Conservation (phyloP, 1,140 invertebrate species). For the Solenopsis invicta region DNA sequence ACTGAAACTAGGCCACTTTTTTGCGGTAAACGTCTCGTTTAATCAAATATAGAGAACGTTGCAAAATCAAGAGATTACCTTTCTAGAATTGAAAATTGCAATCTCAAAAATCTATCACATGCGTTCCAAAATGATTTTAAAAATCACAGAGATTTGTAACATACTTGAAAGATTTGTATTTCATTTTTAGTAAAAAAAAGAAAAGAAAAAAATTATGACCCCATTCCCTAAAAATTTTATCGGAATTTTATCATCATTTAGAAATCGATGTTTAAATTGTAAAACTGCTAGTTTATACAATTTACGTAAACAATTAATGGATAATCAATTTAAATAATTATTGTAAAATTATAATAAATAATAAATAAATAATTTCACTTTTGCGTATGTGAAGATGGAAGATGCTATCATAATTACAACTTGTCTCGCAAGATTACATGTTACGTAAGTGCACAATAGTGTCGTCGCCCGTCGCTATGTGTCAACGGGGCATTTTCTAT, state of each 20-base stretch:
- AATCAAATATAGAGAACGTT: too few relatives aligned
- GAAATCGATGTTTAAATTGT: constrained; percentile 1
- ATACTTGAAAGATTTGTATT: too few relatives aligned
- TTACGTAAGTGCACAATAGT: neutral
- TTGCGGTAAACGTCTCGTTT: too few relatives aligned
- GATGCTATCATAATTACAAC: neutral
- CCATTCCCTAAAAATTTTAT: neutral
- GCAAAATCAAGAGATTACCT: too few relatives aligned
- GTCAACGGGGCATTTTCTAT: constrained; percentile 3
- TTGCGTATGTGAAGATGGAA: neutral
- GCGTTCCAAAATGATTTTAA: too few relatives aligned
- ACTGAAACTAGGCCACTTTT: too few relatives aligned
- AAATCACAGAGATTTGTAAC: too few relatives aligned
- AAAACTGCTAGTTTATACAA: neutral
- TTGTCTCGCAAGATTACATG: neutral
- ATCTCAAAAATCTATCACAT: too few relatives aligned
- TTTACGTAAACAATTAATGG: neutral
- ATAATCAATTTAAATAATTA: neutral
- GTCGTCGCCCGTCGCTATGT: neutral
- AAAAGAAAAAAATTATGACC: too few relatives aligned
- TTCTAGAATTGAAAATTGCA: too few relatives aligned
- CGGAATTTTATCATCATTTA: neutral
- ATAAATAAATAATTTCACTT: neutral
- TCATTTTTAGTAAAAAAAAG: too few relatives aligned
- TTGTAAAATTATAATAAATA: neutral